Evolutionary conservation across 2,888 invertebrate species (phyloP), one percentile per base, ranked within the genome.

Genomic region (Marasmarcha lunaedactyla): DNA sequence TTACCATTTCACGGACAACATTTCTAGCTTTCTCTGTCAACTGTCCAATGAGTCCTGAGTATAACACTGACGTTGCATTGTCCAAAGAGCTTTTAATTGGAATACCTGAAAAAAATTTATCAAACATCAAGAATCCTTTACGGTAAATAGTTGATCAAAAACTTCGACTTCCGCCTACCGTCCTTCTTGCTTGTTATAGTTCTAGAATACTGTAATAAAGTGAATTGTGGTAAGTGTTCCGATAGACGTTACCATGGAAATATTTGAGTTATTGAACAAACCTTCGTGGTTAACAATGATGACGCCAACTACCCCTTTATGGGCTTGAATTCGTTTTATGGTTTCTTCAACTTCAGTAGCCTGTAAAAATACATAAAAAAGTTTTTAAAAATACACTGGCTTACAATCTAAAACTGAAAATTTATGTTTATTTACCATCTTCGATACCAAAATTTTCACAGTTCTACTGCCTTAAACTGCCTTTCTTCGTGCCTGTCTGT

Each of bases 251-350:
- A 11, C 63, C 52, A 67, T 57, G 57, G 57, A 38, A 57, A 9
- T 25, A 25, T 6, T 6, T 25, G 25, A 6, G 3, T 30, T 30
- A 77, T 81, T 63, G 79, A 78, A 59, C 76, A 72, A 85, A 97
- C 98, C 98, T 90, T 98, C 97, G 45, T 92, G 89, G 79, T 98
- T 98, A 43, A 98, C 95, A 43, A 99, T 94, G 67, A 99, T 94
- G 38, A 97, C 93, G 47, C 98, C 99, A 62, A 94, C 91, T 42
- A 99, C 98, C 51, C 98, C 98, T 83, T 97, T 98, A 63, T 98
- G 98, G 37, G 93, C 90, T 66, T 97, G 95, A 59, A 99, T 96
- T 47, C 98, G 88, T 83, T 98, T 98, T 71, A 99, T 88, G 9
- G 97, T 97, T 84, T 99, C 99, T 77, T 99, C 98, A 30, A 98